These are phyloP conservation scores for Nudaria mundana DNA, from an alignment of 2,888 invertebrate species.

Conservation along the genomic window DNA sequence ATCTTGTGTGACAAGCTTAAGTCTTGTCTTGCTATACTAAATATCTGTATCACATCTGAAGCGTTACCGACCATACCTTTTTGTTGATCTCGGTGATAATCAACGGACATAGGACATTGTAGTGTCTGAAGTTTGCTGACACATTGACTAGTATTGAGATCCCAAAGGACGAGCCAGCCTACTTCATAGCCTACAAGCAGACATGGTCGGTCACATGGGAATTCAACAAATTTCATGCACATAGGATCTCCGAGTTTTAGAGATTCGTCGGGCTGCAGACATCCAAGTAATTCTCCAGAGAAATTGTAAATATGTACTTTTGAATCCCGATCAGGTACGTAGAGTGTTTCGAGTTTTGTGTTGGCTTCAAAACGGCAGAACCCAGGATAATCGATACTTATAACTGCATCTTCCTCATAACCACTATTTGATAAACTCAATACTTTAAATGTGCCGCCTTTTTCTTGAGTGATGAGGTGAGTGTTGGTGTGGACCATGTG, in stretches of 20 bases:
- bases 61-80: constrained; percentile 86
- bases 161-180: constrained; percentile 87
- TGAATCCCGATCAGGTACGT: constrained; percentile 84
- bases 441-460: constrained; percentile 85
- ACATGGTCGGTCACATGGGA: constrained; percentile 71
- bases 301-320: constrained; percentile 76
- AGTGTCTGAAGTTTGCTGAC: constrained; percentile 80
- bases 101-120: constrained; percentile 86
- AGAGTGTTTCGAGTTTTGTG: constrained; percentile 82
- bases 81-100: constrained; percentile 84
- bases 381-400: constrained; percentile 84
- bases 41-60: constrained; percentile 83
- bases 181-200: constrained; percentile 88
- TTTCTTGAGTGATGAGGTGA: constrained; percentile 87
- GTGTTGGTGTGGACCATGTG: constrained; percentile 82
- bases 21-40: constrained; percentile 79
- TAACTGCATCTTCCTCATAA: constrained; percentile 79
- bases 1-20: constrained; percentile 79
- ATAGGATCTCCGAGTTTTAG: constrained; percentile 83
- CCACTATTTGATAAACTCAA: constrained; percentile 83
- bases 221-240: constrained; percentile 80
- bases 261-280: constrained; percentile 59
- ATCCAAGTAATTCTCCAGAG: constrained; percentile 63
- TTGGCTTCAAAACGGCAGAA: constrained; percentile 86
- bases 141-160: constrained; percentile 82